These are phyloP conservation scores for Drosophila burlai DNA, from an alignment of 1,140 invertebrate genomes.

Conservation along the genomic window DNA sequence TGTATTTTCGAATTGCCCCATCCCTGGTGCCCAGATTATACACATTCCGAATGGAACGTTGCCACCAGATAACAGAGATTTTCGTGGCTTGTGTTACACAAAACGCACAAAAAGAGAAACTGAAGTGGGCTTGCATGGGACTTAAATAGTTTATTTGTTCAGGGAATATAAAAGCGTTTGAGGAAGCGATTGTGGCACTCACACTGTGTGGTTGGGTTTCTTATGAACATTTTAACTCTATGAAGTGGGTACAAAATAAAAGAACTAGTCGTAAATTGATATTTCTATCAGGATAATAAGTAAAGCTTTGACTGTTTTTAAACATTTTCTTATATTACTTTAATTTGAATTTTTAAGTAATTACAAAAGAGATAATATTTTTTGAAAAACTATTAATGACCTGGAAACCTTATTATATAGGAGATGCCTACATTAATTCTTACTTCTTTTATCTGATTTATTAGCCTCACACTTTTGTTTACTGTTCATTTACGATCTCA, in stretches of 20 bases:
- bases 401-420: too few relatives aligned
- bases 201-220: neutral
- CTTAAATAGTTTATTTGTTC: conserved; percentile 48
- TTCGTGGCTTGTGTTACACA: conserved; percentile 49
- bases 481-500: neutral
- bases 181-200: conserved; percentile 11
- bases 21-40: conserved; percentile 71
- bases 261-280: neutral
- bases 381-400: neutral
- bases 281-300: neutral
- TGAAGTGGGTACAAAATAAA: neutral
- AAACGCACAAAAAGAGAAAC: conserved; percentile 22
- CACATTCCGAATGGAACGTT: conserved; percentile 47
- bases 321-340: neutral
- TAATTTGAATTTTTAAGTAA: neutral
- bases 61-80: conserved; percentile 47
- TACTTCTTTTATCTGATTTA: too few relatives aligned
- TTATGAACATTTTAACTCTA: neutral
- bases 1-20: conserved; percentile 66
- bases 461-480: neutral
- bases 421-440: too few relatives aligned
- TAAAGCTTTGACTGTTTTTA: too few relatives aligned
- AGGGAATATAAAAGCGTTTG: conserved; percentile 18
- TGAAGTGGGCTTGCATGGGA: conserved; percentile 28
- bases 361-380: neutral